Base-by-base conservation (phyloP, 2,797 vertebrate species). In the Oryzias sinensis region DNA sequence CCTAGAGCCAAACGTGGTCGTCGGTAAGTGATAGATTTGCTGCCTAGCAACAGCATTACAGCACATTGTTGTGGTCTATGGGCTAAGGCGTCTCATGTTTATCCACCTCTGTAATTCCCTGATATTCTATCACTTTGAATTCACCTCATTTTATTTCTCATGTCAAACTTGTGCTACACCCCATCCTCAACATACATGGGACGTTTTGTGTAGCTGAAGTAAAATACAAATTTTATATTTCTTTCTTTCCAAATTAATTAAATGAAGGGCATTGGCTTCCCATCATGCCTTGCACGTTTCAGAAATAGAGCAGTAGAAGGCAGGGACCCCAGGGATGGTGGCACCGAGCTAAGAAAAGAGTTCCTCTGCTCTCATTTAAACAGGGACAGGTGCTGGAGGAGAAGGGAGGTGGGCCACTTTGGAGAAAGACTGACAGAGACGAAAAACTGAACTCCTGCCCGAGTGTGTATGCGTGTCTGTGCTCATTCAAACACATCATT, bases 341-440 rank as follows among this genome's bases (percentile, higher is more conserved):
- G 75, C 70, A 75, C 76, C 59, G 81, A 80, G 89, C 91, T 93
- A 91, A 91, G 90, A 91, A 92, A 93, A 91, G 88, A 90, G 87
- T 79, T 88, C 86, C 61, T 83, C 72, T 91, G 91, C 91, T 93
- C 90, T 84, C 86, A 85, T 92, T 93, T 89, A 85, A 90, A 91
- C 86, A 89, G 87, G 90, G 88, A 81, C 88, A 90, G 89, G 88
- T 91, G 86, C 82, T 80, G 68, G 68, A 84, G 77, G 81, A 87
- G 74, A 77, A 65, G 82, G 70, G 78, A 80, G 79, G 66, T 74
- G 77, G 84, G 74, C 71, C 72, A 72, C 59, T 77, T 65, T 60
- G 42, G 69, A 65, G 62, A 56, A 42, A 49, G 51, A 59, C 51
- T 60, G 55, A 66, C 56, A 53, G 57, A 50, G 1, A 29, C 43